Base-by-base conservation (phyloP, 2,113 vertebrate genomes). In the Vanacampus margaritifer region DNA sequence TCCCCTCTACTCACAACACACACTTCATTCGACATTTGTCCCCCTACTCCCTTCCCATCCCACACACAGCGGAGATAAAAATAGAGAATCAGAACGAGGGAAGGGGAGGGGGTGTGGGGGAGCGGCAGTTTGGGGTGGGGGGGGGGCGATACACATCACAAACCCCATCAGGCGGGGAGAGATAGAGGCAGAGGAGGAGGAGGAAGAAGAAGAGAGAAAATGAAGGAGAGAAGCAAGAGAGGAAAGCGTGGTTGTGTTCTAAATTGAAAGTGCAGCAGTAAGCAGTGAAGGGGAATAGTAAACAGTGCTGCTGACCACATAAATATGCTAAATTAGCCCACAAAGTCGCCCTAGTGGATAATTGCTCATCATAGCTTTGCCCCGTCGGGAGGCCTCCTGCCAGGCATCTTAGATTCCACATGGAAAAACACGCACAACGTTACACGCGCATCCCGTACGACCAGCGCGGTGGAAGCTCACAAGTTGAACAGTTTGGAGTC, bases 271-370 rank as follows among this genome's bases (percentile, higher is more conserved):
- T 89, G 87, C 86, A 86, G 84, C 84, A 86, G 86, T 89, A 88
- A 88, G 86, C 86, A 90, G 81, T 84, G 86, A 80, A 76, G 84
- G 84, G 79, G 79, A 86, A 88, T 86, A 83, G 83, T 87, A 88
- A 89, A 89, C 87, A 85, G 74, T 76, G 79, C 73, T 88, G 86
- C 84, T 87, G 86, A 89, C 84, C 86, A 89, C 78, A 89, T 87
- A 86, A 87, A 89, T 88, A 86, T 87, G 85, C 77, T 78, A 86
- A 88, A 89, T 90, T 88, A 89, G 87, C 86, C 88, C 85, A 83
- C 88, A 87, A 89, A 88, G 84, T 82, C 74, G 82, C 84, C 86
- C 87, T 81, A 81, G 84, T 88, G 87, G 87, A 88, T 90, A 89
- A 90, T 89, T 87, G 88, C 88, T 87, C 86, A 88, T 89, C 88